Conservation (phyloP, 2,888 invertebrate genomes). For the Pachydiplax longipennis region DNA sequence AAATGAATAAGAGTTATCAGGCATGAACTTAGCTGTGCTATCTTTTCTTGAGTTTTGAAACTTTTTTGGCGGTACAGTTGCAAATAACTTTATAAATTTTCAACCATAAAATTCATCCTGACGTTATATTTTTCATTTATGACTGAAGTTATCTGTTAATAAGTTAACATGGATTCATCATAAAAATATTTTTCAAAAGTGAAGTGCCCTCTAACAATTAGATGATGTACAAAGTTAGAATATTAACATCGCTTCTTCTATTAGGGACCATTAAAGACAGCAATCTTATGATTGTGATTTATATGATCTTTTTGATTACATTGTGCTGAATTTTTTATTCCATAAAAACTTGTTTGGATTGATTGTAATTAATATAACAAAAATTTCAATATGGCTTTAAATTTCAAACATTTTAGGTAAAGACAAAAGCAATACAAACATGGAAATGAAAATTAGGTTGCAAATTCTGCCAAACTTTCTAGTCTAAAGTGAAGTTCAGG, state of each 20-base stretch:
- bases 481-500: no score
- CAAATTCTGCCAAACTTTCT: not conserved
- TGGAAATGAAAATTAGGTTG: not conserved
- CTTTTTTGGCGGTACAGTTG: not conserved
- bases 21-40: not conserved
- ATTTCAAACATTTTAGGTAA: not conserved
- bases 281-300: not conserved
- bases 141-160: not conserved
- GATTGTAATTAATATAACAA: not conserved
- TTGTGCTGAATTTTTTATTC: not conserved
- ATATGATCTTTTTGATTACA: not conserved
- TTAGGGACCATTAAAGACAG: conserved; percentile 5
- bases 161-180: no score
- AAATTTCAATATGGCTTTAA: not conserved
- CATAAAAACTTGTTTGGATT: not conserved
- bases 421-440: not conserved
- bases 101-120: not conserved
- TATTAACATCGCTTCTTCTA: conserved; percentile 1
- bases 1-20: not conserved
- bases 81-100: not conserved
- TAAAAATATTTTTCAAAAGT: not conserved
- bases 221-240: not conserved
- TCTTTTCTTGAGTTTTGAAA: not conserved
- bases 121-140: not conserved
- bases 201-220: not conserved